Percentiles rank a stretch among this genome's conserved stretches.
phyloP scores from a whole-genome alignment of 2,888 invertebrate genomes.

The Podabrus alpinus region DNA sequence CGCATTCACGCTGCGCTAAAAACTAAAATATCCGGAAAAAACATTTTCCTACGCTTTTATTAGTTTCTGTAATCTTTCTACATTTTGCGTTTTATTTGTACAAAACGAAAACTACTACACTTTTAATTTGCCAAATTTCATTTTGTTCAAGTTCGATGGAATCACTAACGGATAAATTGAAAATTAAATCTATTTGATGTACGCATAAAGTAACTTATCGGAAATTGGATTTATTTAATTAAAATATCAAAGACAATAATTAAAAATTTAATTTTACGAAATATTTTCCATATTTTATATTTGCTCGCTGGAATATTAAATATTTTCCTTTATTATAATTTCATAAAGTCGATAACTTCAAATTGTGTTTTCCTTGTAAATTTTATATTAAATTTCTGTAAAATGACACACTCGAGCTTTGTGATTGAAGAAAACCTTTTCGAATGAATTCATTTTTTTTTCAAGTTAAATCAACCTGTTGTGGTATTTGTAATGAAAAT shows the following conservation, averaged over 20 bases:
- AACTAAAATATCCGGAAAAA: neutral
- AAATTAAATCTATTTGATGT: neutral
- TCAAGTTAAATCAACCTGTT: neutral
- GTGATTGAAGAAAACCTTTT: neutral
- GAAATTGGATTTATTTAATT: neutral
- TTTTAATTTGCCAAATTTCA: neutral
- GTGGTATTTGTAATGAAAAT: neutral
- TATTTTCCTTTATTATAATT: neutral
- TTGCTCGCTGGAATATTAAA: neutral
- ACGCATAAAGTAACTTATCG: neutral
- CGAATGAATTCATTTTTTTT: neutral
- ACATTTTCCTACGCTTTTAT: neutral
- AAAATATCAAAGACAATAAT: neutral
- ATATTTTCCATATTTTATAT: neutral
- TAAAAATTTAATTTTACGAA: neutral
- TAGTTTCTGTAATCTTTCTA: neutral
- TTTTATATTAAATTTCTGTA: neutral
- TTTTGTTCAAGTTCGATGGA: neutral
- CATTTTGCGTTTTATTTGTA: neutral
- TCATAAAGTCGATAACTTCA: neutral
- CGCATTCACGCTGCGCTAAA: neutral
- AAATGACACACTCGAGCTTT: too few relatives aligned
- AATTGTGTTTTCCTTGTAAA: neutral
- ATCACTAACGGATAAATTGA: neutral
- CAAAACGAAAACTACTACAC: neutral